Evolutionary conservation across 2,888 invertebrate genomes (phyloP).

Genomic region (Toxonevra muliebris): DNA sequence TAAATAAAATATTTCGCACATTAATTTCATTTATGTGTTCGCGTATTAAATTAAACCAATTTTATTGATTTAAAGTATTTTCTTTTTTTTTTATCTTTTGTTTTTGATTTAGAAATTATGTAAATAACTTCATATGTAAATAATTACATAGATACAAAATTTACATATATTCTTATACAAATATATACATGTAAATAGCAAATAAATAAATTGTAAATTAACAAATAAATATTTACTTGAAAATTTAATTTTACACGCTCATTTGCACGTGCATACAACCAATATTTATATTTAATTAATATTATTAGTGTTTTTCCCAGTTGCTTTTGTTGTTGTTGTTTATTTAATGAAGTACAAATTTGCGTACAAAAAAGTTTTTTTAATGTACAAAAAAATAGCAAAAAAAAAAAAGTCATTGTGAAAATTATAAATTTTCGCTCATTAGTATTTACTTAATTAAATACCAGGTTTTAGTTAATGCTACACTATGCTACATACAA

Average conservation of each 20-base stretch:
- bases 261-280: neutral
- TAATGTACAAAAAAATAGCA: neutral
- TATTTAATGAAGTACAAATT: neutral
- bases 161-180: too few relatives aligned
- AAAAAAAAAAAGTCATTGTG: too few relatives aligned
- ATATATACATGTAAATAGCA: too few relatives aligned
- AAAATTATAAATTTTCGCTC: too few relatives aligned
- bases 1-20: too few relatives aligned
- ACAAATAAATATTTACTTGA: neutral
- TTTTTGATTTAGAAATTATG: neutral
- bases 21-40: too few relatives aligned
- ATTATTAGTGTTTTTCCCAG: too few relatives aligned
- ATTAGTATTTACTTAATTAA: conserved; percentile 8
- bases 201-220: too few relatives aligned
- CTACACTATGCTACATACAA: neutral
- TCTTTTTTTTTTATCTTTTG: too few relatives aligned
- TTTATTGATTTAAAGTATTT: neutral
- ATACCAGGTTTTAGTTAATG: conserved; percentile 16
- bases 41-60: neutral
- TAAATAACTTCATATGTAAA: neutral
- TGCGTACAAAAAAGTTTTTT: neutral
- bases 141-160: too few relatives aligned
- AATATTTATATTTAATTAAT: too few relatives aligned
- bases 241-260: conserved; percentile 1
- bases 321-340: too few relatives aligned